Evolutionary conservation across 2,797 vertebrate species (phyloP), one percentile per base, ranked within the genome.

Genomic region (Triplophysa bombifrons): DNA sequence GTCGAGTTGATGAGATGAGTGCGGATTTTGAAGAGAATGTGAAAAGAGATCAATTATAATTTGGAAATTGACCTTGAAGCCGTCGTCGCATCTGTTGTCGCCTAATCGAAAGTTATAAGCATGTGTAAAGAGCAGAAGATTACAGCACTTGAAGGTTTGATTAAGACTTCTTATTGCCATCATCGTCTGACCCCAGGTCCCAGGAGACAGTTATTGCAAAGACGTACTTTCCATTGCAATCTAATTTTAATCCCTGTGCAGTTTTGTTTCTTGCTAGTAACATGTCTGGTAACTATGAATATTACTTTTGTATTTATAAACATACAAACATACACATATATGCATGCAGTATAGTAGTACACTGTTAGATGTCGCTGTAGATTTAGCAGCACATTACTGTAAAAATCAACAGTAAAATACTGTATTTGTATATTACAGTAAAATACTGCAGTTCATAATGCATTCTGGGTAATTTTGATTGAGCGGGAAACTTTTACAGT

Each of bases 131-230:
- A 78, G 67, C 17, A 9, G 27, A 63, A 61, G 44, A 70, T 78
- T 63, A 34, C 48, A 65, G 51, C 72, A 20, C 30, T 60, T 75
- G 20, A 70, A 68, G 64, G 44, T 60, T 56, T 78, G 58, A 78
- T 78, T 46, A 78, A 78, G 67, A 30, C 61, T 41, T 71, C 67
- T 53, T 46, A 78, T 44, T 38, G 46, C n/a, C 74, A 27, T 64
- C 61, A 19, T 64, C 63, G 20, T n/a, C 63, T 55, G 68, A 78
- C 58, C 76, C 58, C 22, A 25, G 11, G 5, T 30, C 56, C 6
- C 58, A 70, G 48, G 58, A 71, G 30, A 71, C 58, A 41, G 68
- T 78, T 27, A 71, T 16, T 38, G 56, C 46, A 78, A 71, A 14
- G 53, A 72, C 4, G 16, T 50, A 55, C 58, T 64, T 64, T 64